A percentile compares a stretch with the other conserved stretches of the same genome.
Conservation (phyloP, 2,797 vertebrate species). For the Lagocephalus sceleratus region DNA sequence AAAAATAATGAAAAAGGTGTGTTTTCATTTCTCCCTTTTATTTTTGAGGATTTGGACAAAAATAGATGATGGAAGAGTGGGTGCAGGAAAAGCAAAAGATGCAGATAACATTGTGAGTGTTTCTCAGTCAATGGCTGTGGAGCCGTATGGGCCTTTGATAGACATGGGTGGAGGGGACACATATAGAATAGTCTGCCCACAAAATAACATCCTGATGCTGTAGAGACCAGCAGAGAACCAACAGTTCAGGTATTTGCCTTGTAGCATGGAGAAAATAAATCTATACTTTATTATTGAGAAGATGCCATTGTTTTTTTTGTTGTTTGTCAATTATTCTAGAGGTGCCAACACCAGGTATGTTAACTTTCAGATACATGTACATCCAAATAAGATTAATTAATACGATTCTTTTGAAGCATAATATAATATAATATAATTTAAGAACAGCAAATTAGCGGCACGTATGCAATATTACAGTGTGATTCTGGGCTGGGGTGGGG, state of each 20-base stretch:
- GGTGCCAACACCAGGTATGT: slow-evolving; percentile 9
- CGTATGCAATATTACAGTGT: too few relatives aligned
- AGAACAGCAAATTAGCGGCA: too few relatives aligned
- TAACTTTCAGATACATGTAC: slow-evolving; percentile 7
- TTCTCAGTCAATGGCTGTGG: slow-evolving; percentile 33
- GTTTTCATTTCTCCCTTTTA: slow-evolving; percentile 72
- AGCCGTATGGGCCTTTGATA: slow-evolving; percentile 38
- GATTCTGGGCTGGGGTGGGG: too few relatives aligned
- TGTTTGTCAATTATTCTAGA: slow-evolving; percentile 18
- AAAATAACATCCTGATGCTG: slow-evolving; percentile 31
- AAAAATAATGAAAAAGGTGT: slow-evolving; percentile 73
- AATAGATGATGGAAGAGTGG: slow-evolving; percentile 57
- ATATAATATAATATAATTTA: too few relatives aligned
- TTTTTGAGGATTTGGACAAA: slow-evolving; percentile 64
- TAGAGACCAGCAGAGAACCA: slow-evolving; percentile 18
- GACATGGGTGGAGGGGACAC: slow-evolving; percentile 19
- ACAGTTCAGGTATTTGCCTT: slow-evolving; percentile 6
- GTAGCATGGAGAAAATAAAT: too few relatives aligned
- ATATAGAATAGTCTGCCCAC: slow-evolving; percentile 33
- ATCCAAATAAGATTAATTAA: too few relatives aligned
- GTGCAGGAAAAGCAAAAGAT: slow-evolving; percentile 35
- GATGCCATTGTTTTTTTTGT: too few relatives aligned
- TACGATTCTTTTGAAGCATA: too few relatives aligned
- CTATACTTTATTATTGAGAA: too few relatives aligned
- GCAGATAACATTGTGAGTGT: slow-evolving; percentile 37